phyloP scores from a whole-genome alignment of 2,797 vertebrate species.

The Prionace glauca region DNA sequence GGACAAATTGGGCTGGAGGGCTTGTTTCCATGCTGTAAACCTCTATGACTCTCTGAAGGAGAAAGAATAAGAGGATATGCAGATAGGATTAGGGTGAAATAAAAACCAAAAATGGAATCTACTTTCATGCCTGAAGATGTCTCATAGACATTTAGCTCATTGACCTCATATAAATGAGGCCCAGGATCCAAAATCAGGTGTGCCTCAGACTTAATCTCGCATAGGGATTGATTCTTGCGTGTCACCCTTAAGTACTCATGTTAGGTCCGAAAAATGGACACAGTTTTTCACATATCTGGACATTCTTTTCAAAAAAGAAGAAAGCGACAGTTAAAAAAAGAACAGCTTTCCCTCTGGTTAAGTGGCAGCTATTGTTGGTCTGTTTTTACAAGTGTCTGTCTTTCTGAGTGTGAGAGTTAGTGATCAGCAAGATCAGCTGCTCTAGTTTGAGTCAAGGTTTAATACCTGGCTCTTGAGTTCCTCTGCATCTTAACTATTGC shows the following conservation, averaged over 20 bases:
- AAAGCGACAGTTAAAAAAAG: background rate
- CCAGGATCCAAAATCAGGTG: too few species aligned
- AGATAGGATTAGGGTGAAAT: background rate
- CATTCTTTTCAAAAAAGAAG: background rate
- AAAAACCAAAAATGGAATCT: background rate
- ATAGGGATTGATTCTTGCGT: background rate
- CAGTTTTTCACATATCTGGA: background rate
- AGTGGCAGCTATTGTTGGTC: too few species aligned
- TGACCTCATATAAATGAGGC: background rate
- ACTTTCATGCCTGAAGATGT: background rate
- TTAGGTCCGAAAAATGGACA: background rate
- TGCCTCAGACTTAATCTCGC: background rate
- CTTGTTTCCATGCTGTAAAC: too few species aligned
- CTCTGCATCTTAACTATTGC: too few species aligned
- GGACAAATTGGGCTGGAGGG: too few species aligned
- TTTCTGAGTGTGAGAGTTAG: too few species aligned
- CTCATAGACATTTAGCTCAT: background rate
- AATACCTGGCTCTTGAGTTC: too few species aligned
- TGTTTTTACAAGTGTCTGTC: too few species aligned
- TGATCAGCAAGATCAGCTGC: too few species aligned
- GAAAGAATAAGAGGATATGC: background rate
- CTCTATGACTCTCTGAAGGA: background rate
- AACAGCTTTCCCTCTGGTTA: too few species aligned
- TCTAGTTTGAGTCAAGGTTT: too few species aligned
- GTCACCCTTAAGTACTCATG: too few species aligned